Evolutionary conservation across 2,888 invertebrate genomes (phyloP).

Genomic region (Brenthis daphne): DNA sequence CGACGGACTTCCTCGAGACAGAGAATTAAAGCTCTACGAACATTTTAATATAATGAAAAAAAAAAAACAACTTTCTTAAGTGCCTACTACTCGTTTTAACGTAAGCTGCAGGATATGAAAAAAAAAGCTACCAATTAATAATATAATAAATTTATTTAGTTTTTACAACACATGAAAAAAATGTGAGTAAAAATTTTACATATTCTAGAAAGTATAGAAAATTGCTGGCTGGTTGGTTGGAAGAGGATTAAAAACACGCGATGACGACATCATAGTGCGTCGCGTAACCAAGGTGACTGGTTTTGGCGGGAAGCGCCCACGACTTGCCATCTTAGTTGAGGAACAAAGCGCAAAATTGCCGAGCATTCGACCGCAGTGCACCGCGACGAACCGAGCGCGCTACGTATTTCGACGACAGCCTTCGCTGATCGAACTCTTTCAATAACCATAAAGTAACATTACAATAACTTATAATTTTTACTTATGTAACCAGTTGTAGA

Average conservation of each 20-base stretch:
- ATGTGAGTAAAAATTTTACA: background rate
- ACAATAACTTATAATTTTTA: constrained; percentile 1
- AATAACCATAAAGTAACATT: constrained; percentile 15
- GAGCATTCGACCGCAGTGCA: constrained; percentile 78
- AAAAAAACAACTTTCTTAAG: background rate
- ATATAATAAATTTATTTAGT: background rate
- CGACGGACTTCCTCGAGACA: too few species aligned
- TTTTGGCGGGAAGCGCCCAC: constrained; percentile 75
- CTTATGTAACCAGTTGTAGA: background rate
- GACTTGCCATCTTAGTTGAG: constrained; percentile 45
- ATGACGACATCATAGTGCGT: constrained; percentile 48
- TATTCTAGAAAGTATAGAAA: constrained; percentile 29
- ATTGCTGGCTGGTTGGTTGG: constrained; percentile 9
- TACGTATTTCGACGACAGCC: constrained; percentile 70
- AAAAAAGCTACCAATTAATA: background rate
- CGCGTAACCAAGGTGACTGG: constrained; percentile 73
- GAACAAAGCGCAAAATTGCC: constrained; percentile 44
- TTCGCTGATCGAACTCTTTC: constrained; percentile 66
- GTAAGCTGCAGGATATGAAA: background rate
- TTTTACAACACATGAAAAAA: background rate
- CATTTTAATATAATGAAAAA: too few species aligned
- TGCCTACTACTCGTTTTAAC: too few species aligned
- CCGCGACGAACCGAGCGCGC: constrained; percentile 71
- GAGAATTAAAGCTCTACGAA: too few species aligned
- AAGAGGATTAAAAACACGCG: constrained; percentile 36